These are phyloP conservation scores for Podarcis siculus DNA, from an alignment of 2,797 vertebrate genomes.

Conservation along the genomic window DNA sequence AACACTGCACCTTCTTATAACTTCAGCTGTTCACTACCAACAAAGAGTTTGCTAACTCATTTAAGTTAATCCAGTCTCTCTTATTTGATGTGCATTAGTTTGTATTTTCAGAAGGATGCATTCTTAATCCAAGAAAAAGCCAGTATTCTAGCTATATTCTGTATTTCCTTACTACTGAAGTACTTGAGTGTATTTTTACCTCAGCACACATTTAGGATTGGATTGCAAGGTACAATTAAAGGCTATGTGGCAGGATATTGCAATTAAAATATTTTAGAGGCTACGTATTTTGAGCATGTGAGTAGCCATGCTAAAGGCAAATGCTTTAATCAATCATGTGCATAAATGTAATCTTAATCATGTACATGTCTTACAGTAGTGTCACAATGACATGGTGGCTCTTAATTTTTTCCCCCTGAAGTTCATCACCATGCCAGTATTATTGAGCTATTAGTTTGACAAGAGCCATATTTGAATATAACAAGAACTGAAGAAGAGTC, in stretches of 20 bases:
- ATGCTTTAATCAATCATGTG: not conserved
- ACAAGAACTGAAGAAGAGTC: not conserved
- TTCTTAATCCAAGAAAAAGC: not conserved
- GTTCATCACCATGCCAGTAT: not conserved
- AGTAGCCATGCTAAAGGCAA: not conserved
- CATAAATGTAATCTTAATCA: conserved; percentile 9
- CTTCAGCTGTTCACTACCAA: not conserved
- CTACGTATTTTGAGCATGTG: not conserved
- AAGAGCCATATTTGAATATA: not conserved
- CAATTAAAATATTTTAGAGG: conserved; percentile 41
- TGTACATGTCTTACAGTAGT: not conserved
- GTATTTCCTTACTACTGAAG: conserved; percentile 38
- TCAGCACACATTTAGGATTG: conserved; percentile 24
- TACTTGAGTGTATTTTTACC: conserved; percentile 23
- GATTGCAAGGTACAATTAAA: conserved; percentile 14
- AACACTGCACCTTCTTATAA: not conserved
- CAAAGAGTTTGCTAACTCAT: not conserved
- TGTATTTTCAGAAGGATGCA: not conserved
- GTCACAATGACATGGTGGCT: not conserved
- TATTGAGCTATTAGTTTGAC: not conserved
- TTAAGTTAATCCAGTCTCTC: not conserved
- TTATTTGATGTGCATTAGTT: not conserved
- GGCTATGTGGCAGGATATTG: conserved; percentile 38
- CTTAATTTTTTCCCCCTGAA: too few relatives aligned
- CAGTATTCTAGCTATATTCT: not conserved